phyloP scores from a whole-genome alignment of 2,888 invertebrate genomes.

The Andrena dorsata region DNA sequence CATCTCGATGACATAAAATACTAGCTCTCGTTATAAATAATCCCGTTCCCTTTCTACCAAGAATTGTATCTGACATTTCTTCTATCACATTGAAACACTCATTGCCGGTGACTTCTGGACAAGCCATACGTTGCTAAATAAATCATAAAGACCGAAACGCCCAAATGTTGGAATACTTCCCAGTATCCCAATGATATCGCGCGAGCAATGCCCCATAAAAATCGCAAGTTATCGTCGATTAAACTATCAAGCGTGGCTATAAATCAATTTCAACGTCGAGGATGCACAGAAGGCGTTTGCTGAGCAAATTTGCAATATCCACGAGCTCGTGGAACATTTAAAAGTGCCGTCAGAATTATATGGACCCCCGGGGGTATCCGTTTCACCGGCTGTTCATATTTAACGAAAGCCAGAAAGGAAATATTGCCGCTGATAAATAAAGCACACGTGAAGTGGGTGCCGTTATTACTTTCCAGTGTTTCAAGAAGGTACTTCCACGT shows the following conservation, averaged over 20 bases:
- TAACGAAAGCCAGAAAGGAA: conserved; percentile 2
- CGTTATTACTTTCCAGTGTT: conserved; percentile 34
- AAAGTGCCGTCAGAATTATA: background rate
- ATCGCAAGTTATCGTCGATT: background rate
- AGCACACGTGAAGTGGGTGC: background rate
- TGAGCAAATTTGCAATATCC: background rate
- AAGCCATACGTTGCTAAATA: background rate
- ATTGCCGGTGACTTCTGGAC: background rate
- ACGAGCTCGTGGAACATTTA: background rate
- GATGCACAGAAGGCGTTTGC: background rate
- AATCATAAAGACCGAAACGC: background rate
- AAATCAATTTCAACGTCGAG: background rate
- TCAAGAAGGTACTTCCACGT: conserved; percentile 1
- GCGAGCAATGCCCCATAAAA: background rate
- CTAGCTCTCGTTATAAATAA: no score
- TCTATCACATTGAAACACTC: background rate
- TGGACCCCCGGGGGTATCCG: background rate
- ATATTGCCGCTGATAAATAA: conserved; percentile 15
- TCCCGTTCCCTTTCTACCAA: no score
- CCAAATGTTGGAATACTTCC: background rate
- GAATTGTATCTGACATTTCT: background rate
- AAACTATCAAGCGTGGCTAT: background rate
- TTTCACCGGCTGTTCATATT: background rate
- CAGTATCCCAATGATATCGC: background rate
- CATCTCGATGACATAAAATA: no score